Evolutionary conservation across 2,797 vertebrate genomes (phyloP).

Genomic region (Melopsittacus undulatus): DNA sequence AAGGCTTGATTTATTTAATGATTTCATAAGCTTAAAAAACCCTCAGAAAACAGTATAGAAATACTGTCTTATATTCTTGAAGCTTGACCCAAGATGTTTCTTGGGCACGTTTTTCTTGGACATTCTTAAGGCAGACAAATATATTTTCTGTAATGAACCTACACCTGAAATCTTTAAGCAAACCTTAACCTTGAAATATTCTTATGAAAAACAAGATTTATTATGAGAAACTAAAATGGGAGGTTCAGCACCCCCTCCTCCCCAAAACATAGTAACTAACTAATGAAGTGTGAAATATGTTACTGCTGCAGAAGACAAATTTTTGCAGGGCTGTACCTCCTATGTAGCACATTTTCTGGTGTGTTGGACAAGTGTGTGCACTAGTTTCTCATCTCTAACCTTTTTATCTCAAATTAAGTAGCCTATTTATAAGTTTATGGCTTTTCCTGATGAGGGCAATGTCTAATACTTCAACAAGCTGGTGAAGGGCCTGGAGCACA

Average conservation of each 20-base stretch:
- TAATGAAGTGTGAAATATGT: not conserved
- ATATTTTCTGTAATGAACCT: not conserved
- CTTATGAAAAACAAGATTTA: not conserved
- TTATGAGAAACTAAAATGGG: not conserved
- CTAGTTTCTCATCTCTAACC: not conserved
- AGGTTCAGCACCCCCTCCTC: not conserved
- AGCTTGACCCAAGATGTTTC: not conserved
- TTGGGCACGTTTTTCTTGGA: not conserved
- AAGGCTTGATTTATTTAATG: not conserved
- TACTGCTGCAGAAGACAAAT: not conserved
- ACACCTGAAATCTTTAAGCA: not conserved
- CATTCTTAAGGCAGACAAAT: not conserved
- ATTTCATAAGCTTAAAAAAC: not conserved
- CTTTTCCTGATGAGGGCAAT: not conserved
- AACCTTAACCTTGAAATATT: not conserved
- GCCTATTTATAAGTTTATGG: not conserved
- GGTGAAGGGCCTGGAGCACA: not conserved
- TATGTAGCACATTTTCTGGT: not conserved
- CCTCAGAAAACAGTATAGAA: not conserved
- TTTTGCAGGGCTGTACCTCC: not conserved
- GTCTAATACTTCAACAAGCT: not conserved
- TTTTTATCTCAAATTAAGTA: not conserved
- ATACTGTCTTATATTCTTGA: not conserved
- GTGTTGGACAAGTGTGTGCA: not conserved
- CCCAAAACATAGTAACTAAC: not conserved